phyloP scores from a whole-genome alignment of 1,140 invertebrate genomes.

The Papilio dardanus region DNA sequence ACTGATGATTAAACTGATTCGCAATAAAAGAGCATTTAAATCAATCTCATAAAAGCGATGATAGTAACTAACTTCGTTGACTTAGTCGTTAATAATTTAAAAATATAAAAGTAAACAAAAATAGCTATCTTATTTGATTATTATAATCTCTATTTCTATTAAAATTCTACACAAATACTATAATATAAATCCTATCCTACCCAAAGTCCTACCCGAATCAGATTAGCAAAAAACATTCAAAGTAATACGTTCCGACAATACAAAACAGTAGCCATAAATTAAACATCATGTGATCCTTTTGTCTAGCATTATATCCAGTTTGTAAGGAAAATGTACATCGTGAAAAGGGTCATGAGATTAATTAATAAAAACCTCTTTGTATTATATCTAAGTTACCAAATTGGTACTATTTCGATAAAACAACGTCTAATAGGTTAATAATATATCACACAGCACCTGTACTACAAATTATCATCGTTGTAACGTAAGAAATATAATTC shows the following conservation, averaged over 20 bases:
- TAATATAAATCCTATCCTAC: not conserved
- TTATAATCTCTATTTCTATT: not conserved
- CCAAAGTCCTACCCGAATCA: not conserved
- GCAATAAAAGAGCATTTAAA: not conserved
- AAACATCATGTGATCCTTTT: constrained; percentile 23
- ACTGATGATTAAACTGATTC: not conserved
- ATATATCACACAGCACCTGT: no score
- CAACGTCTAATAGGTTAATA: not conserved
- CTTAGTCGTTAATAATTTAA: not conserved
- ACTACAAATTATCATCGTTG: no score
- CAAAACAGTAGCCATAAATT: constrained; percentile 19
- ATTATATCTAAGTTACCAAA: not conserved
- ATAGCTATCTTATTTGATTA: not conserved
- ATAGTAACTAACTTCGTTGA: not conserved
- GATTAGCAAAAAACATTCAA: constrained; percentile 2
- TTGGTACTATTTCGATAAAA: not conserved
- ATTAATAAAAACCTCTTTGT: not conserved
- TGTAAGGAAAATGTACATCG: constrained; percentile 10
- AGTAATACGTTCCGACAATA: not conserved
- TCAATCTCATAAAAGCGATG: not conserved
- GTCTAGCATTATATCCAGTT: constrained; percentile 23
- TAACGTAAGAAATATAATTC: not conserved
- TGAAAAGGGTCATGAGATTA: constrained; percentile 18
- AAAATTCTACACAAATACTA: not conserved
- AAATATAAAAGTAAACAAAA: not conserved